A percentile compares a stretch with the other conserved stretches of the same genome.
Conservation (phyloP, 1,140 invertebrate species). For the Eumeta japonica region DNA sequence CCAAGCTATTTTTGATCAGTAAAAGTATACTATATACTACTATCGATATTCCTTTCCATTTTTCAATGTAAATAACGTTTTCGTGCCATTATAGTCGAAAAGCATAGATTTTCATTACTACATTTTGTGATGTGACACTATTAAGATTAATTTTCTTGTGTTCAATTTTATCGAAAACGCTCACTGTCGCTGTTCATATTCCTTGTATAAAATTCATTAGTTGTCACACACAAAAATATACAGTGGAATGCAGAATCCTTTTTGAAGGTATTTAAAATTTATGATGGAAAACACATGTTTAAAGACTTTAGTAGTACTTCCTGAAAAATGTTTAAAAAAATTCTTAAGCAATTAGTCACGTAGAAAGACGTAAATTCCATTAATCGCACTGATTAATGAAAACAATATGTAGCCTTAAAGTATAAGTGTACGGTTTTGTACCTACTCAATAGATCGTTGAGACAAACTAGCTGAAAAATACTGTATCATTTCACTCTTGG, state of each 20-base stretch:
- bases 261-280: background rate
- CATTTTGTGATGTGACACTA: background rate
- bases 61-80: constrained; percentile 2
- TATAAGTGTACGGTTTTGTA: too few species aligned
- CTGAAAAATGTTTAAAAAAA: constrained; percentile 13
- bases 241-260: too few species aligned
- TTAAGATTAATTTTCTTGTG: constrained; percentile 1
- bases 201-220: too few species aligned
- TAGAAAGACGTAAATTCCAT: too few species aligned
- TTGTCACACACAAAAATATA: too few species aligned
- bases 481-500: too few species aligned
- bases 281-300: background rate
- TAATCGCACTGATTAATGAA: too few species aligned
- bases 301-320: background rate
- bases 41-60: constrained; percentile 4
- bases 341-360: constrained; percentile 29
- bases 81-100: constrained; percentile 2
- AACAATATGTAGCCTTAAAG: too few species aligned
- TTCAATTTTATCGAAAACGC: background rate
- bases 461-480: too few species aligned
- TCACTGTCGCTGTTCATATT: too few species aligned
- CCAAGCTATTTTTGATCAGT: too few species aligned
- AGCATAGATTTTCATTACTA: constrained; percentile 1
- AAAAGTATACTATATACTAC: constrained; percentile 2
- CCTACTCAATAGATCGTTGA: too few species aligned